phyloP scores from a whole-genome alignment of 2,888 invertebrate genomes.

The Rhorus exstirpatorius region DNA sequence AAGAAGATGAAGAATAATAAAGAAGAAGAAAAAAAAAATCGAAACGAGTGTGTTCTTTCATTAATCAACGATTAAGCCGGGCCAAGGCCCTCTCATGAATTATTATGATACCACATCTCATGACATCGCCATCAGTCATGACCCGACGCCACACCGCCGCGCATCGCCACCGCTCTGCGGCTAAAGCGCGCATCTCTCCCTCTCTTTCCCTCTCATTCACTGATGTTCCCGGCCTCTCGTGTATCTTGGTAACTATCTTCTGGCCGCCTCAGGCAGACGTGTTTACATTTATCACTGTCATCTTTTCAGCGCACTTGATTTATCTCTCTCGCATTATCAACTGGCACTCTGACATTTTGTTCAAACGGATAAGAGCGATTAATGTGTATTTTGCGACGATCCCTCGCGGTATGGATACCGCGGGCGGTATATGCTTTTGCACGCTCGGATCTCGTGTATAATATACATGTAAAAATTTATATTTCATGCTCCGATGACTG shows the following conservation, averaged over 20 bases:
- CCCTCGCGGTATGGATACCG: constrained; percentile 31
- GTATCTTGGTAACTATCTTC: constrained; percentile 71
- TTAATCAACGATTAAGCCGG: constrained; percentile 85
- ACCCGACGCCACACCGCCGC: constrained; percentile 75
- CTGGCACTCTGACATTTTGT: constrained; percentile 86
- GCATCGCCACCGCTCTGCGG: constrained; percentile 68
- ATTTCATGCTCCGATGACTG: constrained; percentile 47
- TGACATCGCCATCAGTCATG: constrained; percentile 85
- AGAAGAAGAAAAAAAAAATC: constrained; percentile 75
- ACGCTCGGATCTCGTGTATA: constrained; percentile 16
- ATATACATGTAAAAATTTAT: constrained; percentile 40
- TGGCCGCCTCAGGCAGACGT: constrained; percentile 78
- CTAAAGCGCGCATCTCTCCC: constrained; percentile 39
- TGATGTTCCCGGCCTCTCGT: constrained; percentile 60
- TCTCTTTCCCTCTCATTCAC: constrained; percentile 29
- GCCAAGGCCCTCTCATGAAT: constrained; percentile 84
- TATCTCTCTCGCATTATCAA: constrained; percentile 85
- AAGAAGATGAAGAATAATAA: constrained; percentile 44
- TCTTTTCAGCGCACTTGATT: constrained; percentile 86
- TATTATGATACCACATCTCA: constrained; percentile 85
- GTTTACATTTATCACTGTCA: constrained; percentile 86
- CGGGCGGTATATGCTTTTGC: constrained; percentile 16
- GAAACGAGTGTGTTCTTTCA: constrained; percentile 82
- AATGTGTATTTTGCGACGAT: constrained; percentile 68
- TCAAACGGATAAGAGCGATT: constrained; percentile 84